These are phyloP conservation scores for Rhagologus leucostigma DNA, from an alignment of 2,113 vertebrate species.

Conservation along the genomic window DNA sequence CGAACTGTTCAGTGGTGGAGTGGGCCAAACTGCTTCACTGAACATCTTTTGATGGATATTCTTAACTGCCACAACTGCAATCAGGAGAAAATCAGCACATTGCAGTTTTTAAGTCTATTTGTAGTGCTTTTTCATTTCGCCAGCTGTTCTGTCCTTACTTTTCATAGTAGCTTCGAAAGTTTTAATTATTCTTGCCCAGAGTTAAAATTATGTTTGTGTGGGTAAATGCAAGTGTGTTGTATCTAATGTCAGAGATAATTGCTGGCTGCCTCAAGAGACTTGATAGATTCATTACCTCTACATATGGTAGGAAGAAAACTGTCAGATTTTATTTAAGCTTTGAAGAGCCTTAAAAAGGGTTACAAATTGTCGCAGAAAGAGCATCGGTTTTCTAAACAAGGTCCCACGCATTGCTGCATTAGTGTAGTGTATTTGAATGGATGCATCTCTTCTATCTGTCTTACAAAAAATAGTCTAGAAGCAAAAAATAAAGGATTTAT, in stretches of 20 bases:
- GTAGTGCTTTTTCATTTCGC: background rate
- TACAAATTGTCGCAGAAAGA: conserved; percentile 10
- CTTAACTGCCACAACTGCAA: background rate
- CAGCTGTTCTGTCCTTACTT: conserved; percentile 19
- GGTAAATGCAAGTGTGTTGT: conserved; percentile 38
- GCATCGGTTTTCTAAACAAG: conserved; percentile 26
- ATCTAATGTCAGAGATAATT: conserved; percentile 53
- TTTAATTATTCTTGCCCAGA: conserved; percentile 32
- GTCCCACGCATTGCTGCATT: background rate
- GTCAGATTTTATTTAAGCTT: conserved; percentile 47
- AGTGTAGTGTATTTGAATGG: background rate
- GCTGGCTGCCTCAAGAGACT: conserved; percentile 34
- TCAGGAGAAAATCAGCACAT: background rate
- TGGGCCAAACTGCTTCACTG: background rate
- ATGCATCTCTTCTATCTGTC: background rate
- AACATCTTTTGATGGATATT: background rate
- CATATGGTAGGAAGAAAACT: conserved; percentile 43
- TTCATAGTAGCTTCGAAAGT: background rate
- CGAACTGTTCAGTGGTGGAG: background rate
- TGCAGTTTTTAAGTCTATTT: background rate
- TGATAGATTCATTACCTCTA: conserved; percentile 47
- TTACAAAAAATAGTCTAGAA: background rate
- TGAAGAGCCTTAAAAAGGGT: conserved; percentile 8
- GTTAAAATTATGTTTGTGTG: conserved; percentile 24
- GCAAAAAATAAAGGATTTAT: background rate